phyloP scores from a whole-genome alignment of 2,113 vertebrate species.

The Telmatochromis sp. region DNA sequence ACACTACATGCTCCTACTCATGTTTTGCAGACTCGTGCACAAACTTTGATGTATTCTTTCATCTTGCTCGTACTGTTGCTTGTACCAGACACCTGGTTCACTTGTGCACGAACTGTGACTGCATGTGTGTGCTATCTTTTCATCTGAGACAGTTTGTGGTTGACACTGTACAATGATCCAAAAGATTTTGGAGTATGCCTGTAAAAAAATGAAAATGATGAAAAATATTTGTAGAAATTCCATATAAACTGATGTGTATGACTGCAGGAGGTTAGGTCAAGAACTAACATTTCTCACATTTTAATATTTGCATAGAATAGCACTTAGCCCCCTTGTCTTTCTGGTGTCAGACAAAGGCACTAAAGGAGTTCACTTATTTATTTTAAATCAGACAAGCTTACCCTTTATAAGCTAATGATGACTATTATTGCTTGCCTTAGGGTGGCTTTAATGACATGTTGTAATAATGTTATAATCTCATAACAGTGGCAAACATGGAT shows the following conservation, averaged over 20 bases:
- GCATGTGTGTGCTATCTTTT: not conserved
- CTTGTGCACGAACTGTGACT: not conserved
- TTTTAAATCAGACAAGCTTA: not conserved
- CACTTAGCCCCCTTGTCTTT: not conserved
- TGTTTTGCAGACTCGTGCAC: not conserved
- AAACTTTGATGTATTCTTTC: not conserved
- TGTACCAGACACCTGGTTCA: not conserved
- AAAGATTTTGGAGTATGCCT: not conserved
- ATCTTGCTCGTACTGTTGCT: not conserved
- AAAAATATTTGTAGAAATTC: not conserved
- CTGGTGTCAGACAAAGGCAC: not conserved
- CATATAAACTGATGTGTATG: not conserved
- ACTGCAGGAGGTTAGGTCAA: not conserved
- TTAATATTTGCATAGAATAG: not conserved
- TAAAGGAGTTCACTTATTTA: not conserved
- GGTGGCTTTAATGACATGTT: not conserved
- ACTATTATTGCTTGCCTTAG: not conserved
- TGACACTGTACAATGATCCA: not conserved
- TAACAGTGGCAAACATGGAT: not conserved
- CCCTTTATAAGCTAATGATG: not conserved
- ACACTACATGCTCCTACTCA: not conserved
- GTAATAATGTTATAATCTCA: not conserved
- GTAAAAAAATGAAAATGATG: not conserved
- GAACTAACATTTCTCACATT: not conserved
- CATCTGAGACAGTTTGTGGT: not conserved